Conservation (phyloP, 1,140 invertebrate species). For the Temnothorax nylanderi region DNA sequence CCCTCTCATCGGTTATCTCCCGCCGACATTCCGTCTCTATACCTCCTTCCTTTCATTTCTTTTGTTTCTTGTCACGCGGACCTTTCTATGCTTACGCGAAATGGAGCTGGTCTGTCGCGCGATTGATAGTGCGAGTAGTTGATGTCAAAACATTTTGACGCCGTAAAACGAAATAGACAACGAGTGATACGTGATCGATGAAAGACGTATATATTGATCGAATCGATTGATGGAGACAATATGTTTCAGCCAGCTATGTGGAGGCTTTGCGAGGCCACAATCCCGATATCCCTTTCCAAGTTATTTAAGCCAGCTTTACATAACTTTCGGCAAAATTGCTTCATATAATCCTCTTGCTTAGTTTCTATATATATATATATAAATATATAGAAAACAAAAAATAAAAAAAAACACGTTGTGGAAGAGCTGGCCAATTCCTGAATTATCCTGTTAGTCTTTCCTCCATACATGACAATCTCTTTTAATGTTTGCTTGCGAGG, state of each 20-base stretch:
- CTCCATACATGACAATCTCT: slow-evolving; percentile 62
- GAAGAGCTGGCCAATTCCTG: slow-evolving; percentile 60
- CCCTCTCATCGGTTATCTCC: neutral
- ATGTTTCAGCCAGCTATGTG: slow-evolving; percentile 84
- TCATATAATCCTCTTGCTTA: neutral
- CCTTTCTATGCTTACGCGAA: slow-evolving; percentile 34
- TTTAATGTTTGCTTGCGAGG: slow-evolving; percentile 79
- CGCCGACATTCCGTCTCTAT: neutral
- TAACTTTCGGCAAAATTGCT: slow-evolving; percentile 70
- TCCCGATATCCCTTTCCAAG: slow-evolving; percentile 76
- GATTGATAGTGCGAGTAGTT: slow-evolving; percentile 46
- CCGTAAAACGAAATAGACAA: slow-evolving; percentile 40
- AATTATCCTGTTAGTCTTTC: slow-evolving; percentile 41
- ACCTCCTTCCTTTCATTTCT: slow-evolving; percentile 13
- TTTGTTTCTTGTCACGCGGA: slow-evolving; percentile 9
- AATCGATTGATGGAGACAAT: slow-evolving; percentile 81
- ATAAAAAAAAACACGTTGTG: slow-evolving; percentile 54
- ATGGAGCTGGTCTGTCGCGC: slow-evolving; percentile 56
- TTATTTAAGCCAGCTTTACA: slow-evolving; percentile 73
- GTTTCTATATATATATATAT: neutral
- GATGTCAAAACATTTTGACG: slow-evolving; percentile 46
- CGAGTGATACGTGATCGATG: slow-evolving; percentile 52
- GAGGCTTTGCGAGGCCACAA: slow-evolving; percentile 84
- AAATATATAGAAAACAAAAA: no score
- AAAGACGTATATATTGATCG: slow-evolving; percentile 58